Base-by-base conservation (phyloP, 92 coral and sea anemone genomes). In the Umimayanthus chanpuru region DNA sequence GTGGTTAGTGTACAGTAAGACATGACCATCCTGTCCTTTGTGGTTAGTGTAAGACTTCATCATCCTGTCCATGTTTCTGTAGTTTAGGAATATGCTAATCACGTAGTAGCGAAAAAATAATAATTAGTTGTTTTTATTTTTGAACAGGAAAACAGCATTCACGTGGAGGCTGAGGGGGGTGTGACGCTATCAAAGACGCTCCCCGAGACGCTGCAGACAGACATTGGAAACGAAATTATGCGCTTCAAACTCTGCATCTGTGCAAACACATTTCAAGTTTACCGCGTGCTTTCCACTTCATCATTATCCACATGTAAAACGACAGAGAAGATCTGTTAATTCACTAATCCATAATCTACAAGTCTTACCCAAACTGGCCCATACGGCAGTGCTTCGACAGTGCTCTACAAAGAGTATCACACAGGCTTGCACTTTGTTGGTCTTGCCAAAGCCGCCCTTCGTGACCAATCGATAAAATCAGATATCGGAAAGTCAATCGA, bases 171-270 rank as follows among this genome's bases (percentile, higher is more conserved):
- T 23, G 38, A 32, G 0, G 23, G 40, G 10, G 94, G 94, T 41
- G 90, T 81, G 5, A 53, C 50, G 25, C 26, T 89, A 14, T 73
- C 78, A 3, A 38, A 39, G 47, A 47, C 25, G 6, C 65, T 81
- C 15, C 30, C 76, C 10, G 85, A 55, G 40, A 79, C 86, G 21
- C 72, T 73, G 4, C 50, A 87, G 10, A 79, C 71, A 47, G 29
- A 80, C 55, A 53, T 79, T 64, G 79, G 71, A 14, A 1, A 53
- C n/a, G 76, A 80, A 68, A 12, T 41, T 16, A 66, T 87, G 58
- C 73, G 83, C 5, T 92, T 81, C 91, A 94, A 94, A 86, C 87
- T 94, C 25, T 94, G 96, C 39, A 90, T 92, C 11, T 94, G 94
- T 82, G 73, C 87, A 20, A 92, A 78, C 88, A 89, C 94, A 40